Conservation (phyloP, 2,888 invertebrate species). For the Nomada goodeniana region DNA sequence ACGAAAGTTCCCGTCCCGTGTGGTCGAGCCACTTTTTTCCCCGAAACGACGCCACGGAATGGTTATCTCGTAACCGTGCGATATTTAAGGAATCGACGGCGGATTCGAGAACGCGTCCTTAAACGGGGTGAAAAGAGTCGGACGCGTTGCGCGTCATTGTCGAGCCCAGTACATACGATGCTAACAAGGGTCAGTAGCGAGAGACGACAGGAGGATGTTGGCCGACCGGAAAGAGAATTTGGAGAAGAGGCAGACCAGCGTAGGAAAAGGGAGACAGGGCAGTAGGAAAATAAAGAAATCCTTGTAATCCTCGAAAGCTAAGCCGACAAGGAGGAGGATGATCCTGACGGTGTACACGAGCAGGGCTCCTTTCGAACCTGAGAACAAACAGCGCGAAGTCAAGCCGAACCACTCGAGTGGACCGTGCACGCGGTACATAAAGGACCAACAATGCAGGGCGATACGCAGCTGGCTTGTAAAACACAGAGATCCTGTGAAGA, state of each 20-base stretch:
- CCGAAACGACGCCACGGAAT: not conserved
- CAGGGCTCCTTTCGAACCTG: slow-evolving; percentile 66
- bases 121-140: slow-evolving; percentile 25
- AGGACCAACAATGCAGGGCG: slow-evolving; percentile 79
- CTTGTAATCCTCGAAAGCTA: slow-evolving; percentile 78
- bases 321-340: slow-evolving; percentile 76
- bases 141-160: slow-evolving; percentile 2
- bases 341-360: slow-evolving; percentile 68
- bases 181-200: slow-evolving; percentile 25
- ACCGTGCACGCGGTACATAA: slow-evolving; percentile 71
- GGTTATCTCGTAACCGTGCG: not conserved
- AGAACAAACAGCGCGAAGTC: slow-evolving; percentile 76
- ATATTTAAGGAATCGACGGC: slow-evolving; percentile 26
- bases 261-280: slow-evolving; percentile 1
- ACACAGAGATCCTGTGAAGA: slow-evolving; percentile 82
- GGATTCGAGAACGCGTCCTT: slow-evolving; percentile 1
- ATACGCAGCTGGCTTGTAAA: slow-evolving; percentile 83
- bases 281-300: slow-evolving; percentile 76
- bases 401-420: slow-evolving; percentile 80
- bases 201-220: slow-evolving; percentile 17
- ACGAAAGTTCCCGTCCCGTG: slow-evolving; percentile 2
- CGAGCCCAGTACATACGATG: not conserved
- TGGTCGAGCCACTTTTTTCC: slow-evolving; percentile 29
- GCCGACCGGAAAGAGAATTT: slow-evolving; percentile 21
- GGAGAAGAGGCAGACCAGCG: slow-evolving; percentile 9